A percentile compares a stretch with the other conserved stretches of the same genome.
These are phyloP conservation scores for Lepidostoma basale DNA, from an alignment of 1,140 invertebrate genomes.

Conservation along the genomic window DNA sequence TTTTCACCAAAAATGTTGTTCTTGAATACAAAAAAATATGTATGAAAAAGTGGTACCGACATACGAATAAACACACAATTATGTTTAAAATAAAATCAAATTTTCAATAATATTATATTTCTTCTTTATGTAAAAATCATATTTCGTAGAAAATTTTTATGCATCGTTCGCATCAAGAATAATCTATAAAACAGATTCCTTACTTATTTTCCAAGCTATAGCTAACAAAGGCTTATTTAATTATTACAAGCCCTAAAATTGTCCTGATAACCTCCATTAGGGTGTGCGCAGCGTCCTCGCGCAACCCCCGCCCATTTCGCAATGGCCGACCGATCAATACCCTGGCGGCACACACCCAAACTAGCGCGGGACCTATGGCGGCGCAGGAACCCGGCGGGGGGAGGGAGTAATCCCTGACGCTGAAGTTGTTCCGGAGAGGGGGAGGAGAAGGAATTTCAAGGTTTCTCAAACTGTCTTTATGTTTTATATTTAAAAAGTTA, in stretches of 20 bases:
- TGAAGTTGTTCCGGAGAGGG: neutral
- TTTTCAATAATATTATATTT: too few relatives aligned
- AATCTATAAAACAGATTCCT: too few relatives aligned
- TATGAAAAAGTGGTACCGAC: too few relatives aligned
- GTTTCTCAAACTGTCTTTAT: neutral
- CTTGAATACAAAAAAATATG: too few relatives aligned
- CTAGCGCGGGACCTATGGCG: neutral
- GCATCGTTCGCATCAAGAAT: too few relatives aligned
- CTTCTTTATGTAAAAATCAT: too few relatives aligned
- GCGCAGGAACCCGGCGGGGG: neutral
- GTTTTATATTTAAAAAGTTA: too few relatives aligned
- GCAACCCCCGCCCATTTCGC: conserved; percentile 30
- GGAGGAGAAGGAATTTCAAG: neutral
- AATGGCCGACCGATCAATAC: conserved; percentile 38
- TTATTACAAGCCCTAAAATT: neutral
- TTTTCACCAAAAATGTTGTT: too few relatives aligned
- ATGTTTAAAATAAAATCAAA: too few relatives aligned
- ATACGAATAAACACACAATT: too few relatives aligned
- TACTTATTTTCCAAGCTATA: too few relatives aligned
- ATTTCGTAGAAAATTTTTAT: too few relatives aligned
- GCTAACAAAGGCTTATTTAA: neutral
- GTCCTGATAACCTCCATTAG: neutral
- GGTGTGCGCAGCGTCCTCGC: neutral
- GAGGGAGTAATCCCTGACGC: conserved; percentile 18
- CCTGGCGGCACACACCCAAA: conserved; percentile 11